A percentile compares a stretch with the other conserved stretches of the same genome.
These are phyloP conservation scores for Gallirallus australis DNA, from an alignment of 2,797 vertebrate species.

Conservation along the genomic window DNA sequence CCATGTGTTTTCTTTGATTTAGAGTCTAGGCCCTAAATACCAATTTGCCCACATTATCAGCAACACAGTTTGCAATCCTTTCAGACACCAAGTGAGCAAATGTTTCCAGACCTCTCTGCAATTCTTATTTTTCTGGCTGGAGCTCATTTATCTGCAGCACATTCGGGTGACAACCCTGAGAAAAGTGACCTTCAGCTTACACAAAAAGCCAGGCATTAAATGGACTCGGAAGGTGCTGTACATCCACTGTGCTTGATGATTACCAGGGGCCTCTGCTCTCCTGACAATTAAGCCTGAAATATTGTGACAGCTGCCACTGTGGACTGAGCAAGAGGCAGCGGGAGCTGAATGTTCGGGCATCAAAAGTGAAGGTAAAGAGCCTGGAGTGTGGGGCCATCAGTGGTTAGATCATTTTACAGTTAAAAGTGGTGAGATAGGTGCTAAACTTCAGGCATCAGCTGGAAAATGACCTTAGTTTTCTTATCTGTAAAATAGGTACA, in stretches of 20 bases:
- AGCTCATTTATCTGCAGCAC: conserved; percentile 1
- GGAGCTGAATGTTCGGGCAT: background rate
- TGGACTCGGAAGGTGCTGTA: background rate
- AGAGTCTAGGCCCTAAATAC: background rate
- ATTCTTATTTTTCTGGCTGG: background rate
- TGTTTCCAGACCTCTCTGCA: background rate
- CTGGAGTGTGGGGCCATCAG: background rate
- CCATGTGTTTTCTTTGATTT: background rate
- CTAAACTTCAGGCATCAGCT: background rate
- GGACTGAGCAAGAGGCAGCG: background rate
- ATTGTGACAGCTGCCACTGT: background rate
- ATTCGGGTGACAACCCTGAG: background rate
- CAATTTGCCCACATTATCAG: conserved; percentile 37
- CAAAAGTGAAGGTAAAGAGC: background rate
- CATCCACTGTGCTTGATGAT: background rate
- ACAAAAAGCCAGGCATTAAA: background rate
- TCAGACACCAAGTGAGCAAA: background rate
- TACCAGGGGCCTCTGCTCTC: background rate
- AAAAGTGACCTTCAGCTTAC: conserved; percentile 31
- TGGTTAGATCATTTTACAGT: background rate
- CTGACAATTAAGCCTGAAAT: conserved; percentile 10
- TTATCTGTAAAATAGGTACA: background rate
- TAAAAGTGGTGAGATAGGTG: background rate
- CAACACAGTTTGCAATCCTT: background rate
- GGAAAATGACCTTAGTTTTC: background rate